Conservation (phyloP, 2,888 invertebrate species). For the Drosophila stalkeri region DNA sequence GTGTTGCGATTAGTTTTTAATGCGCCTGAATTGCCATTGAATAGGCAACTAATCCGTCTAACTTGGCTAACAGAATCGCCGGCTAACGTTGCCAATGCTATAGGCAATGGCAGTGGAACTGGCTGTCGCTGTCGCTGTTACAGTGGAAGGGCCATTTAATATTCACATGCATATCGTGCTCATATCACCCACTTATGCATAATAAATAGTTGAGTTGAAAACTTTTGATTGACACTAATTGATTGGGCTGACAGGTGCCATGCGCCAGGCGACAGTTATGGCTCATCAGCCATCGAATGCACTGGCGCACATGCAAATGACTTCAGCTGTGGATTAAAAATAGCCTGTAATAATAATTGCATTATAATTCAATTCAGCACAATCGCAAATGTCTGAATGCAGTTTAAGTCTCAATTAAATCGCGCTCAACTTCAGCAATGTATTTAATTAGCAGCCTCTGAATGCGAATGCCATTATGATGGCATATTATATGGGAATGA, state of each 20-base stretch:
- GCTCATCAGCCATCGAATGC: not conserved
- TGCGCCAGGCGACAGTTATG: not conserved
- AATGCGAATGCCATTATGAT: not conserved
- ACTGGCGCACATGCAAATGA: not conserved
- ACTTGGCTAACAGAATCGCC: not conserved
- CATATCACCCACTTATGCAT: conserved; percentile 24
- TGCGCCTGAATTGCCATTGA: conserved; percentile 52
- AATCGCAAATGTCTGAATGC: not conserved
- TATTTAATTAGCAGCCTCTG: not conserved
- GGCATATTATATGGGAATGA: too few species aligned
- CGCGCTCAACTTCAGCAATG: not conserved
- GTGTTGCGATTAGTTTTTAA: conserved; percentile 62
- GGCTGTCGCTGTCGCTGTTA: too few species aligned
- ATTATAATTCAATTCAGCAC: not conserved
- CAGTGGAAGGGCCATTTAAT: conserved; percentile 18
- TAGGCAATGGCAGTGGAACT: not conserved
- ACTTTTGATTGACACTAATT: conserved; percentile 63
- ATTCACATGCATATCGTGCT: not conserved
- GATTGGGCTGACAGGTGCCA: conserved; percentile 17
- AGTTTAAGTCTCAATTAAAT: not conserved
- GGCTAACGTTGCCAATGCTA: not conserved
- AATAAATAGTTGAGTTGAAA: conserved; percentile 22
- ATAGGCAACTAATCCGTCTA: conserved; percentile 22
- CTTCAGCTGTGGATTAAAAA: not conserved
- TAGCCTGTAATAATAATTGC: not conserved